Base-by-base conservation (phyloP, 2,888 invertebrate species). In the Diaperis boleti region DNA sequence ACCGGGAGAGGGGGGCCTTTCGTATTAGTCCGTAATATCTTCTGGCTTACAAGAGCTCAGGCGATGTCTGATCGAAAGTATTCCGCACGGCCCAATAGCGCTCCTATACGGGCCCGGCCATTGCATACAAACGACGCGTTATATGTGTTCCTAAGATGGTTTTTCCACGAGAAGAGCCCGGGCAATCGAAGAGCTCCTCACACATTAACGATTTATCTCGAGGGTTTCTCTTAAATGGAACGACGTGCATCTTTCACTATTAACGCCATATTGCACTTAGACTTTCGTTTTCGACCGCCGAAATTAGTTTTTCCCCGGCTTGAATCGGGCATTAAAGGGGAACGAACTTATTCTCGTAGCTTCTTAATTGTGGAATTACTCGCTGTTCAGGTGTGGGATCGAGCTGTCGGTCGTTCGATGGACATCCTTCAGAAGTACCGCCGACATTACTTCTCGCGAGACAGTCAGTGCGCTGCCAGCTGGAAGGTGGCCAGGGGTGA, bases 51-150 rank as follows among this genome's bases (percentile, higher is more conserved):
- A 69, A 66, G 68, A 66, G 68, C 68, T 69, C 66, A 62, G 66
- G 68, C 66, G 67, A 68, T 71, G 69, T 70, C 73, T 73, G 73
- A 74, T 73, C 72, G 73, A 73, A 74, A 73, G 72, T 74, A 74
- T 73, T 74, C 73, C 72, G 64, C 65, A 63, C 64, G 72, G 72
- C 64, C 72, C 72, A 70, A 74, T 74, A 74, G 71, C 71, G 70
- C 67, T 64, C 44, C 63, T 69, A 63, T 65, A 65, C 57, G 65
- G 68, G 61, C 64, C 64, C 71, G 69, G 68, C 69, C 68, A 70
- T 69, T 72, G 74, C 74, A 74, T 74, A 74, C 72, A 74, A 74
- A 74, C 72, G 71, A 72, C 73, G 64, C 56, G 67, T 74, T 73
- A 72, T 70, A 69, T 67, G 68, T 66, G 69, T 67, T 63, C 59